Evolutionary conservation across 2,888 invertebrate species (phyloP).

Genomic region (Trimorus sp.): DNA sequence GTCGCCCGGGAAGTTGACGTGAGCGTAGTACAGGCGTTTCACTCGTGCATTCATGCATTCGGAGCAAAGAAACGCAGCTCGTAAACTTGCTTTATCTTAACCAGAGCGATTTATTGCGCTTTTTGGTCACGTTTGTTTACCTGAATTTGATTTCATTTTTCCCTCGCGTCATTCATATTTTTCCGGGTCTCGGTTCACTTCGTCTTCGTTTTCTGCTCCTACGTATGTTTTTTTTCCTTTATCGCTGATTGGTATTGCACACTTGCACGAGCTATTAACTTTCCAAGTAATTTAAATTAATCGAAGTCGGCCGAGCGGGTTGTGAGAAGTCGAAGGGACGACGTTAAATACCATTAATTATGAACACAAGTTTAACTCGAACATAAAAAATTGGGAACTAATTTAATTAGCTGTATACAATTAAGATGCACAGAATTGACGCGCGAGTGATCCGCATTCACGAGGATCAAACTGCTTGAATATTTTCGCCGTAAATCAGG

Average conservation of each 20-base stretch:
- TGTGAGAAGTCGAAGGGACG: background rate
- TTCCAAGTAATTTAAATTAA: constrained; percentile 31
- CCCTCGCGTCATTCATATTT: constrained; percentile 15
- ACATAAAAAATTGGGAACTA: constrained; percentile 31
- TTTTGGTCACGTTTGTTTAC: constrained; percentile 51
- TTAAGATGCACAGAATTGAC: constrained; percentile 12
- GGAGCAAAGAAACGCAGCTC: constrained; percentile 37
- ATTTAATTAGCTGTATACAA: constrained; percentile 34
- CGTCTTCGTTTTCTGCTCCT: background rate
- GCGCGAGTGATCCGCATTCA: constrained; percentile 24
- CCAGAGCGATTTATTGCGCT: constrained; percentile 42
- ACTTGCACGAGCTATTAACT: constrained; percentile 25
- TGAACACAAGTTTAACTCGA: constrained; percentile 18
- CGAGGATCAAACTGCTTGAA: background rate
- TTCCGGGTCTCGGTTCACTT: background rate
- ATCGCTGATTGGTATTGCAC: constrained; percentile 26
- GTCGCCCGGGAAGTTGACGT: constrained; percentile 53
- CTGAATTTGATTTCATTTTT: constrained; percentile 40
- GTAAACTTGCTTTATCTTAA: constrained; percentile 55
- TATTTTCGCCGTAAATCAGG: constrained; percentile 24
- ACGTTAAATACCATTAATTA: constrained; percentile 9
- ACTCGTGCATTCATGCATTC: constrained; percentile 46
- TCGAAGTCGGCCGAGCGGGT: constrained; percentile 4
- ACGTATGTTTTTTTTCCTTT: background rate
- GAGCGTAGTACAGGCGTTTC: constrained; percentile 47